Conservation (phyloP, 2,113 vertebrate genomes). For the Delphinus delphis region DNA sequence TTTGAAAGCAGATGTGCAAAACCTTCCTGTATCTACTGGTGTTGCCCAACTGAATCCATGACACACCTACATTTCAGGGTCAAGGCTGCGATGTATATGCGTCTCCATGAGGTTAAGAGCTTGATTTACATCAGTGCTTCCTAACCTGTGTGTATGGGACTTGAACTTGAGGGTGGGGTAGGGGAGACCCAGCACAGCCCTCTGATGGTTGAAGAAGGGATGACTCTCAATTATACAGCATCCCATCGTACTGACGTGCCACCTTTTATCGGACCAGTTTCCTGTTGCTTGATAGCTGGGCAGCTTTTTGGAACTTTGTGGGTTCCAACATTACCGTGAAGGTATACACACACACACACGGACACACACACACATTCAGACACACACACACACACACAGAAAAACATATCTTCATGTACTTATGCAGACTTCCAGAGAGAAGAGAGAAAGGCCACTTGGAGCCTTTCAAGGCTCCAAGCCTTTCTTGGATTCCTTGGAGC, state of each 20-base stretch:
- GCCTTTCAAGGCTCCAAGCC: too few species aligned
- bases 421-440: background rate
- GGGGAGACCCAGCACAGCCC: background rate
- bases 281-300: background rate
- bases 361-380: too few species aligned
- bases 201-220: background rate
- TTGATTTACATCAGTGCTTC: accelerated
- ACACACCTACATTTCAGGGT: background rate
- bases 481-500: background rate
- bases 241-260: accelerated
- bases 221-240: accelerated
- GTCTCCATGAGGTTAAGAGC: background rate
- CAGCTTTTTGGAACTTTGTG: background rate
- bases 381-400: too few species aligned
- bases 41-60: background rate
- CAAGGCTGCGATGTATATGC: accelerated
- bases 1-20: background rate
- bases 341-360: too few species aligned
- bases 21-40: background rate
- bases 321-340: background rate
- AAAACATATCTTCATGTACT: background rate
- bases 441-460: background rate
- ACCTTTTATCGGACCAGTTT: background rate
- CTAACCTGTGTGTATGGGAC: too few species aligned
- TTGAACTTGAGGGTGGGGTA: accelerated